Conservation (phyloP, 2,888 invertebrate species). For the Mythimna lalbum region DNA sequence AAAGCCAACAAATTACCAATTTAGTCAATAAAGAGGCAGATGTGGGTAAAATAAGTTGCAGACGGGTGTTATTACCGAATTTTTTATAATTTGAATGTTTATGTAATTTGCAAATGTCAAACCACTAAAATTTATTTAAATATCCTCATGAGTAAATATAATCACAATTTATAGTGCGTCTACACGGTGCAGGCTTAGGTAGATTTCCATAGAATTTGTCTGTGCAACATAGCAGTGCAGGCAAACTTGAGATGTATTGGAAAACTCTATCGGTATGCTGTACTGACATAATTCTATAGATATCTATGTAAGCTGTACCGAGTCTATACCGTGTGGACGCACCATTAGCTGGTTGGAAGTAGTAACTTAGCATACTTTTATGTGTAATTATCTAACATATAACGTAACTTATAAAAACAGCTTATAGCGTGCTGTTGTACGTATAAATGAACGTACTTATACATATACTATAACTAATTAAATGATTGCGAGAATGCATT, state of each 20-base stretch:
- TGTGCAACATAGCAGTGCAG: too few species aligned
- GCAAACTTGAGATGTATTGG: too few species aligned
- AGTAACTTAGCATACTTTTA: conserved; percentile 24
- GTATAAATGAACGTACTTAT: conserved; percentile 22
- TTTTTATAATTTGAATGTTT: conserved; percentile 1
- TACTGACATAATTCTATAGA: too few species aligned
- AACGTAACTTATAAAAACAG: conserved; percentile 38
- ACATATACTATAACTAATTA: conserved; percentile 50
- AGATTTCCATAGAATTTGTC: too few species aligned
- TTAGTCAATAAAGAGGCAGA: neutral
- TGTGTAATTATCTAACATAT: conserved; percentile 49
- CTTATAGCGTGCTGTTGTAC: conserved; percentile 21
- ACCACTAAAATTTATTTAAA: neutral
- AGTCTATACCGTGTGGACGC: too few species aligned
- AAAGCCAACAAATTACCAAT: conserved; percentile 12
- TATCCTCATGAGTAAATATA: conserved; percentile 6
- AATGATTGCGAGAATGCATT: conserved; percentile 62
- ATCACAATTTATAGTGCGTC: conserved; percentile 1
- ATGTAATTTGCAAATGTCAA: conserved; percentile 14
- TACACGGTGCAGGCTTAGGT: too few species aligned
- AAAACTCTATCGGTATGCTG: too few species aligned
- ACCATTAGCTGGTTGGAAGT: neutral
- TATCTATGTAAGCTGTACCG: too few species aligned
- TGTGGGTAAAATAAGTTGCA: neutral
- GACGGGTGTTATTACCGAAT: neutral